Conservation (phyloP, 2,797 vertebrate genomes). For the Threskiornis aethiopicus region DNA sequence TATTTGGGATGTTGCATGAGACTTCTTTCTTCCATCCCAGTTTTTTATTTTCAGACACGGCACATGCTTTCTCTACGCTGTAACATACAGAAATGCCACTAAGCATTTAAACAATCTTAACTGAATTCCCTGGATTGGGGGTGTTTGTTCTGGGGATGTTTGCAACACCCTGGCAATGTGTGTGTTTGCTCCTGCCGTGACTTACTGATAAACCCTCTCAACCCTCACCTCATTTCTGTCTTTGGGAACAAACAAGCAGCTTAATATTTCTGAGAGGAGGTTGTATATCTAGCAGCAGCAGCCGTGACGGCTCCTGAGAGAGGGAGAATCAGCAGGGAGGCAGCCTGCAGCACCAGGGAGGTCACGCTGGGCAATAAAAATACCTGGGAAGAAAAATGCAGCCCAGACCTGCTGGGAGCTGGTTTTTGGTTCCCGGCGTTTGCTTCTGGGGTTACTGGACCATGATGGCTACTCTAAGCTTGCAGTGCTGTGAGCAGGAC, state of each 20-base stretch:
- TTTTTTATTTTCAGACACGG: neutral
- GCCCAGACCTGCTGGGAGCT: neutral
- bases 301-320: neutral
- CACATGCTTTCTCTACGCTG: neutral
- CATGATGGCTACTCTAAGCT: no score
- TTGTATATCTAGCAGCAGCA: neutral
- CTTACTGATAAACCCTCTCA: constrained; percentile 9
- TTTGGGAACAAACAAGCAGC: neutral
- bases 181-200: neutral
- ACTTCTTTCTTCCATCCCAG: neutral
- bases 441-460: neutral
- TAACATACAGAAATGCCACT: neutral
- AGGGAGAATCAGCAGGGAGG: fast-evolving
- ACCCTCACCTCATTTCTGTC: constrained; percentile 23
- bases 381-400: neutral
- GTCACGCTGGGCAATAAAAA: neutral
- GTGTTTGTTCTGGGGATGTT: neutral
- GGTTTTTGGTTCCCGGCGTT: neutral
- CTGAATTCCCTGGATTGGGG: neutral
- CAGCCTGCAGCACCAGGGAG: neutral
- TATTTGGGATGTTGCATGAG: neutral
- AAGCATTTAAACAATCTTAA: neutral
- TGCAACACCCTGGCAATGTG: neutral
- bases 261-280: neutral
- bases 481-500: neutral